These are phyloP conservation scores for Salminus brasiliensis DNA, from an alignment of 2,113 vertebrate species.

Conservation along the genomic window DNA sequence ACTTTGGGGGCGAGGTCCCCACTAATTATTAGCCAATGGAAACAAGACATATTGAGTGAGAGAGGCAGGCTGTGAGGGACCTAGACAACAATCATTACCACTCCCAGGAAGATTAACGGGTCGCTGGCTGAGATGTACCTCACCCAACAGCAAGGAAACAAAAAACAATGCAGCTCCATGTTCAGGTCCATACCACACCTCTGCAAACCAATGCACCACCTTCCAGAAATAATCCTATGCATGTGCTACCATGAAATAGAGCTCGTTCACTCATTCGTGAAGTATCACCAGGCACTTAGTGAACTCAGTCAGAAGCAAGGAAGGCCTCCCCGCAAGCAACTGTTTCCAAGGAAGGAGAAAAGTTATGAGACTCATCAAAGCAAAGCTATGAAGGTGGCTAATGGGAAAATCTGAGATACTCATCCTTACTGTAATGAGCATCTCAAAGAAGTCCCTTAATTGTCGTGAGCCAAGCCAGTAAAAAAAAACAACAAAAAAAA, in stretches of 20 bases:
- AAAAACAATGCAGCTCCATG: constrained; percentile 17
- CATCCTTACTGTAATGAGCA: constrained; percentile 22
- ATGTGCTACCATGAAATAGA: constrained; percentile 3
- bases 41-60: constrained; percentile 57
- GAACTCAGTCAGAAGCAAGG: background rate
- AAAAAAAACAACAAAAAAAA: constrained; percentile 31
- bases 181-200: background rate
- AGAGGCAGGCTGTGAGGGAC: constrained; percentile 34
- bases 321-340: background rate
- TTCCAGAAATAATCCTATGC: constrained; percentile 26
- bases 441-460: constrained; percentile 35
- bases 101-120: constrained; percentile 66
- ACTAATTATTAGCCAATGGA: constrained; percentile 69
- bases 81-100: constrained; percentile 60
- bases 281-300: constrained; percentile 19
- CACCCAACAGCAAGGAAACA: constrained; percentile 10
- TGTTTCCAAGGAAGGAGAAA: constrained; percentile 4
- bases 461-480: constrained; percentile 18
- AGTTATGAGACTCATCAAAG: constrained; percentile 38
- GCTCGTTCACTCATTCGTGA: constrained; percentile 13
- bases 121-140: constrained; percentile 46
- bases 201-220: background rate
- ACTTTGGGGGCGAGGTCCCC: constrained; percentile 49
- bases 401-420: constrained; percentile 48
- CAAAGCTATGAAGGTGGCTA: constrained; percentile 34